Base-by-base conservation (phyloP, 2,113 vertebrate species). In the Silurus glanis region DNA sequence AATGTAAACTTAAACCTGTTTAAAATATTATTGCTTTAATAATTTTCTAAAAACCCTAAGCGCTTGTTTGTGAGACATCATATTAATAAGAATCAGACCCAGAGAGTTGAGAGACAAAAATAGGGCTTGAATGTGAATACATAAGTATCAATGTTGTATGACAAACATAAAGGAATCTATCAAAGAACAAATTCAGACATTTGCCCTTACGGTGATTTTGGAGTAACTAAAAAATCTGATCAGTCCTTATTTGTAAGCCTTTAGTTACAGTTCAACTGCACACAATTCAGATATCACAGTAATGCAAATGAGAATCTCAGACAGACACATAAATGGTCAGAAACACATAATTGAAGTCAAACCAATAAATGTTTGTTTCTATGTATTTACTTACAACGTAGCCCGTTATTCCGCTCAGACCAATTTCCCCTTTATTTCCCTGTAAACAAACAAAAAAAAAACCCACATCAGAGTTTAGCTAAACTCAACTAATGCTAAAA, bases 401-500 rank as follows among this genome's bases (percentile, higher is more conserved):
- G 1, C 95, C 93, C 3, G 91, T 92, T 25, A 94, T 72, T 53
- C 95, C 95, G 37, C 47, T 67, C 6, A 90, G 23, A 0, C 94
- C 94, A 83, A 69, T 25, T 4, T 84, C 56, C 72, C 95, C 95
- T 91, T 94, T 94, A 5, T 92, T 91, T 12, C 95, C 95, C 95
- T 96, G 84, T 13, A 86, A 53, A 62, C 2, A 89, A 56, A n/a
- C 91, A 85, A 84, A 62, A 62, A 0, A 85, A 55, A 8, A 74
- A 51, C 12, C 45, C 17, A 61, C 14, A n/a, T 47, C 51, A 23
- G 12, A 69, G 8, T 37, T 2, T 0, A 0, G 71, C 78, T 71
- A 17, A 47, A 47, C 37, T 12, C 0, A 76, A 53, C 47, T 25
- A 55, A 55, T 7, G 74, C 4, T 74, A n/a, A 55, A 62, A n/a